phyloP scores from a whole-genome alignment of 92 coral and sea anemone genomes.

The Parazoanthus atlanticus region DNA sequence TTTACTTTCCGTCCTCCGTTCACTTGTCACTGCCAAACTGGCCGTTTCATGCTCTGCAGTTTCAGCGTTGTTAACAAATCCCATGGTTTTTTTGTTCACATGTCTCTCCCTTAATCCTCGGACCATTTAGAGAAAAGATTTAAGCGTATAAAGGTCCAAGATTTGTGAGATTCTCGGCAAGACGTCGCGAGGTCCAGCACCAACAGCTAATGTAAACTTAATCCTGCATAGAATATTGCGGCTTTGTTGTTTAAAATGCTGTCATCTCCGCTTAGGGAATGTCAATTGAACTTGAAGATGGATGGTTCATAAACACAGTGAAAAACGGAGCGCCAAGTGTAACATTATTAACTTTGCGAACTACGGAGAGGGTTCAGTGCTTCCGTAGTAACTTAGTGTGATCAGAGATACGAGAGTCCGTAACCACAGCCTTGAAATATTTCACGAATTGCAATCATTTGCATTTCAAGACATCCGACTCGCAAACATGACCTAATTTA shows the following conservation, averaged over 20 bases:
- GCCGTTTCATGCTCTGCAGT: constrained; percentile 1
- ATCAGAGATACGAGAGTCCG: constrained; percentile 22
- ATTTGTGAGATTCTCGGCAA: neutral
- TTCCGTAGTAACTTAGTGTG: neutral
- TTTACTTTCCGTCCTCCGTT: constrained; percentile 23
- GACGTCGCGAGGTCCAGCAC: neutral
- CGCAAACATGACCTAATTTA: constrained; percentile 45
- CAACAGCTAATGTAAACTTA: constrained; percentile 9
- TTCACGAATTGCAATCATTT: constrained; percentile 42
- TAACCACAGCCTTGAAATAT: constrained; percentile 36
- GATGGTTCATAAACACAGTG: constrained; percentile 10
- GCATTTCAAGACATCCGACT: constrained; percentile 45
- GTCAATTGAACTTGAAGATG: neutral
- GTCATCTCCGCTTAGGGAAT: constrained; percentile 24
- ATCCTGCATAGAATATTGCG: constrained; percentile 18
- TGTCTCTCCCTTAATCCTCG: constrained; percentile 21
- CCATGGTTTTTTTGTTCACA: constrained; percentile 30
- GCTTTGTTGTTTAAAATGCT: constrained; percentile 41
- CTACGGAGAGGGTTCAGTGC: neutral
- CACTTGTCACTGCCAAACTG: neutral
- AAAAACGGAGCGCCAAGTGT: neutral
- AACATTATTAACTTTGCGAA: neutral
- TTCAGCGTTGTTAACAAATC: constrained; percentile 2
- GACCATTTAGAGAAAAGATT: constrained; percentile 15
- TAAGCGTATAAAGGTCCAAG: neutral